These are phyloP conservation scores for Vultur gryphus DNA, from an alignment of 2,797 vertebrate species.

Conservation along the genomic window DNA sequence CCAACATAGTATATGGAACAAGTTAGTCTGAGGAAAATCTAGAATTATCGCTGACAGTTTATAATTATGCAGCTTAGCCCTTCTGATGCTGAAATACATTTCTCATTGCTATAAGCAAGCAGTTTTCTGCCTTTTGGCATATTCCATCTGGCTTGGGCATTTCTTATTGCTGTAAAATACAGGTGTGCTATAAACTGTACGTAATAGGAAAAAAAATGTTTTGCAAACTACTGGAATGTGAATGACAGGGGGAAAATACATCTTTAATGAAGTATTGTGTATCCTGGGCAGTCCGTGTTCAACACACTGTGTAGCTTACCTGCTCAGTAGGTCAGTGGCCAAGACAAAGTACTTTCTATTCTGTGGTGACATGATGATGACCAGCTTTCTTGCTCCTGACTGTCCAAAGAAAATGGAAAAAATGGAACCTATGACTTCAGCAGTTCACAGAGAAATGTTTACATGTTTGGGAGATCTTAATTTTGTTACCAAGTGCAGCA, in stretches of 20 bases:
- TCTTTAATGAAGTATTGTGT: background rate
- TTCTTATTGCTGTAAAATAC: background rate
- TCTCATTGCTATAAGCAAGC: background rate
- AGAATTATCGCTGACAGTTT: background rate
- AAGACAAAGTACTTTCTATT: background rate
- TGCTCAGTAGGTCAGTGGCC: background rate
- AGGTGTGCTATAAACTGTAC: background rate
- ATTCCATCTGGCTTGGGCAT: background rate
- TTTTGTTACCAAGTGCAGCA: slow-evolving; percentile 10
- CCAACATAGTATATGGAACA: background rate
- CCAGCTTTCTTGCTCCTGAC: background rate
- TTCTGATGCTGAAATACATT: background rate
- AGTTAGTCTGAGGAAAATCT: background rate
- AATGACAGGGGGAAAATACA: background rate
- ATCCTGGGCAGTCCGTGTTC: background rate
- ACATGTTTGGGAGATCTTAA: slow-evolving; percentile 44
- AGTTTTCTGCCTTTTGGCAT: background rate
- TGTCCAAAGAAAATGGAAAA: background rate
- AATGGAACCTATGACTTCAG: background rate
- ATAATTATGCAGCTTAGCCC: background rate
- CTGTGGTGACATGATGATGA: background rate
- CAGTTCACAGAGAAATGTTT: background rate
- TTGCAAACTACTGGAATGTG: background rate
- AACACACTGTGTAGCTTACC: background rate
- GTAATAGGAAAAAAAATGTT: background rate